Evolutionary conservation across 2,888 invertebrate species (phyloP).

Genomic region (Sialis lutaria): DNA sequence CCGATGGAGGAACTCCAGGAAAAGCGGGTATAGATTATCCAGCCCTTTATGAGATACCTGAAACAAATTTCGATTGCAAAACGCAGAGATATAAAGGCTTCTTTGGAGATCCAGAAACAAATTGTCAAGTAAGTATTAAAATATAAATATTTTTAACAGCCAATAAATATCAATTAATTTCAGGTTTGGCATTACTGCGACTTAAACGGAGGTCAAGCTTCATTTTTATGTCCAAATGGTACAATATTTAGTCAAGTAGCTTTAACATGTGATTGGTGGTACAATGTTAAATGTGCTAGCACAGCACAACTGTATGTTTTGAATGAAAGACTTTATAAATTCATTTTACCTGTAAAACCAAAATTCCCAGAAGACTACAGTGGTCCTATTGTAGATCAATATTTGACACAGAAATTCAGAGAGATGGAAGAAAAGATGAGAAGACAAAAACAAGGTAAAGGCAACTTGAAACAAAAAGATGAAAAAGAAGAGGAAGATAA

Average conservation of each 20-base stretch:
- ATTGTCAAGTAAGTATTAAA: slow-evolving; percentile 49
- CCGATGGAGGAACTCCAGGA: slow-evolving; percentile 42
- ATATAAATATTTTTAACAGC: slow-evolving; percentile 1
- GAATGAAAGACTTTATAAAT: slow-evolving; percentile 77
- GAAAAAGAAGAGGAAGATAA: slow-evolving; percentile 19
- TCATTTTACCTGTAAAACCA: slow-evolving; percentile 68
- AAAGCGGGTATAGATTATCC: slow-evolving; percentile 69
- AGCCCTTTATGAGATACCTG: slow-evolving; percentile 52
- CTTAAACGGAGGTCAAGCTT: slow-evolving; percentile 76
- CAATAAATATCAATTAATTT: slow-evolving; percentile 12
- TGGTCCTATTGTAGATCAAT: slow-evolving; percentile 75
- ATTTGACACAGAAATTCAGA: slow-evolving; percentile 62
- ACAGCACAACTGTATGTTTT: slow-evolving; percentile 74
- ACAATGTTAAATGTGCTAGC: slow-evolving; percentile 71
- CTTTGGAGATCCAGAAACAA: slow-evolving; percentile 74
- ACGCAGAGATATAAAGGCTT: slow-evolving; percentile 79
- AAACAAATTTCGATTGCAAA: slow-evolving; percentile 63
- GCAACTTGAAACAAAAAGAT: slow-evolving; percentile 14
- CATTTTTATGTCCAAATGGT: slow-evolving; percentile 78
- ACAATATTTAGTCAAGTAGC: slow-evolving; percentile 83
- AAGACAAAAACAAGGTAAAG: slow-evolving; percentile 42
- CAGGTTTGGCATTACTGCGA: slow-evolving; percentile 89
- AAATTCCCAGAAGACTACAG: slow-evolving; percentile 83
- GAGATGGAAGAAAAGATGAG: slow-evolving; percentile 73
- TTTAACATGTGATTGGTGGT: slow-evolving; percentile 86